phyloP scores from a whole-genome alignment of 2,888 invertebrate genomes.

The Tolmerus cingulatus region DNA sequence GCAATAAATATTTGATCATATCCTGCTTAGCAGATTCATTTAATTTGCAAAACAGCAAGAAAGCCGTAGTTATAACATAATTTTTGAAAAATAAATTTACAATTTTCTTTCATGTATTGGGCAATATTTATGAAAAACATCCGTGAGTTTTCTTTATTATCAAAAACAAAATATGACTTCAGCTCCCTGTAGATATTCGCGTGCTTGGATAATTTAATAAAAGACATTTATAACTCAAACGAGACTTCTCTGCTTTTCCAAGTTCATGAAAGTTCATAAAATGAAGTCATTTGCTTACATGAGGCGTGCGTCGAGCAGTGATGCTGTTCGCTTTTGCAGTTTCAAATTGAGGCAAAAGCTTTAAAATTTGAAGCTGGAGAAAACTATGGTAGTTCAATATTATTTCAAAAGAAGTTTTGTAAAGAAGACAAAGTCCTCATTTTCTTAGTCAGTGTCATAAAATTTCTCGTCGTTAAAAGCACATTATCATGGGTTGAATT shows the following conservation, averaged over 20 bases:
- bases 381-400: neutral
- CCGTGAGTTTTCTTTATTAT: too few species aligned
- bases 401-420: neutral
- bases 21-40: too few species aligned
- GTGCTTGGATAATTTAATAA: neutral
- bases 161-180: neutral
- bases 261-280: neutral
- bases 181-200: neutral
- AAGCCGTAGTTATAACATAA: too few species aligned
- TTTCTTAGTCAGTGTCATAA: too few species aligned
- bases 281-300: neutral
- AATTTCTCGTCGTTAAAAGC: too few species aligned
- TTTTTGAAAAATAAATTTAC: too few species aligned
- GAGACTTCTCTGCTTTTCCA: neutral
- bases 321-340: neutral
- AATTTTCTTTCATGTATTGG: too few species aligned
- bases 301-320: neutral
- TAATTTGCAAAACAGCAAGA: too few species aligned
- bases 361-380: neutral
- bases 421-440: neutral
- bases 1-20: too few species aligned
- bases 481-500: too few species aligned
- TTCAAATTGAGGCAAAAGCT: neutral
- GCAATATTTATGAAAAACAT: neutral
- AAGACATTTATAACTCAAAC: neutral